Base-by-base conservation (phyloP, 2,113 vertebrate species). In the Otis tarda region DNA sequence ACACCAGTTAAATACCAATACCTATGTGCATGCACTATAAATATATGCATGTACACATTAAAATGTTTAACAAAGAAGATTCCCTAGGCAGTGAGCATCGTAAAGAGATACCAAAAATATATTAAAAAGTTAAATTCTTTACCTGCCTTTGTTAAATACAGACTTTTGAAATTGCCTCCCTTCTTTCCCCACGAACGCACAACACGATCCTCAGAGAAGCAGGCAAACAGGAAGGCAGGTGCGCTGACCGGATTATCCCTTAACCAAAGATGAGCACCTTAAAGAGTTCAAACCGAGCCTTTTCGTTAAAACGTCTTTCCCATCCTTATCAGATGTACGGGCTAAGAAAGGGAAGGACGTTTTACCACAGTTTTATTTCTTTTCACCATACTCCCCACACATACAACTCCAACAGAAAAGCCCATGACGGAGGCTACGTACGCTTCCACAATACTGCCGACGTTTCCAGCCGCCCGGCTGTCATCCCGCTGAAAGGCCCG, bases 101-200 rank as follows among this genome's bases (percentile, higher is more conserved):
- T 20, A 50, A n/a, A 67, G 84, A 91, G 89, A 91, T 82, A 90
- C 86, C 89, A 91, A 91, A 91, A 94, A 90, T 61, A 87, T 10
- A 94, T 85, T 80, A 93, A 81, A 87, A 92, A 95, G 80, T 68
- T 87, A 43, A 56, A 73, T 76, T 90, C 92, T 95, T 88, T 21
- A 76, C 94, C 95, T 90, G 96, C 83, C 95, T 92, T 83, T 93
- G 76, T 95, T 95, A 92, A 94, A 83, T 83, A 91, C 52, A 90
- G 87, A 89, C 79, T 89, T 83, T 55, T 67, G 75, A 91, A 75
- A 37, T 0, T 10, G 59, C 68, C 85, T 86, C 64, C 78, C 59
- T 74, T 73, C 47, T 73, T 49, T 14, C 80, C 73, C 76, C 31
- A 4, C 14, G 64, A 45, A 55, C 37, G 53, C 71, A n/a, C 59